Evolutionary conservation across 2,113 vertebrate species (phyloP), one percentile per base, ranked within the genome.

Genomic region (Tachycineta bicolor): DNA sequence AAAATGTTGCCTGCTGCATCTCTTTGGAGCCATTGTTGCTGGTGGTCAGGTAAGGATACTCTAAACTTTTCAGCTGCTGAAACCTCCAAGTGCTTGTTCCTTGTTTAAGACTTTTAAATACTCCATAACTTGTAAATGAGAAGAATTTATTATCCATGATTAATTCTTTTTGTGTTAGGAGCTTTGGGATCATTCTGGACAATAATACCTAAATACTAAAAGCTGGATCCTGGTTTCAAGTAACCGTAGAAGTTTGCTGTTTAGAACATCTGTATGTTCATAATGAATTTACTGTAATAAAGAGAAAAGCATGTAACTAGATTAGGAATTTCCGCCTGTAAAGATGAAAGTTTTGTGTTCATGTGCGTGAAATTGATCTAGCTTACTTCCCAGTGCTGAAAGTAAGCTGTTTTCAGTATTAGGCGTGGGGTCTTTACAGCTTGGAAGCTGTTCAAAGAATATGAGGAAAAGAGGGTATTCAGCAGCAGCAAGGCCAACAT

Each of bases 1-100:
- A 67, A 99, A 99, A 82, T 99, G 99, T 97, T 99, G 99, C 91
- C 95, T 99, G 76, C 97, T 99, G 34, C 99, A 99, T 97, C 98
- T 99, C 73, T 99, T 99, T 97, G 99, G 99, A 96, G 99, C 99
- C 76, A 98, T 99, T 92, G 98, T 99, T 75, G 99, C 99, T 29
- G 99, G 99, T 71, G 99, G 98, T 83, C 99, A 99, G 99, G 99
- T 99, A 94, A 98, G 97, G 47, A 85, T 69, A 20, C 76, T 64
- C 14, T 56, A 15, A 77, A 76, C 9, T 60, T 75, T 44, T n/a
- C 28, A 94, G 43, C 15, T 93, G 15, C 77, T 80, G 64, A 64
- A 78, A 37, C 25, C 19, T 86, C 33, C 46, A 89, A 65, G 64
- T 12, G 21, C 5, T 33, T 89, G 7, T 76, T 76, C 14, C 7